Percentiles rank a stretch among this genome's conserved stretches.
Conservation (phyloP, 2,888 invertebrate genomes). For the Barypeithes pellucidus region DNA sequence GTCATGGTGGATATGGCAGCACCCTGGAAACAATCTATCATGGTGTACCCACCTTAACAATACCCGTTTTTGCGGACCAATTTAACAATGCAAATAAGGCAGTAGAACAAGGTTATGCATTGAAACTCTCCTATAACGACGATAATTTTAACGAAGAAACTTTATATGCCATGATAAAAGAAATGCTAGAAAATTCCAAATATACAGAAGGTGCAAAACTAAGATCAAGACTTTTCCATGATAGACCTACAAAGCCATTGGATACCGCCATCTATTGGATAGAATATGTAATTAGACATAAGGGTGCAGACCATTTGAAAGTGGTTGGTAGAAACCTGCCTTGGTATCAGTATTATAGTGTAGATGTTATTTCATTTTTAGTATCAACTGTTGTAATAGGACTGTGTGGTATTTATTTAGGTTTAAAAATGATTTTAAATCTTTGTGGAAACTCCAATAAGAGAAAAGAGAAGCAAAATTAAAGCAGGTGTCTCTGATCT, state of each 20-base stretch:
- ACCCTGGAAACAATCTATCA: slow-evolving; percentile 59
- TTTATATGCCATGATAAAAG: slow-evolving; percentile 9
- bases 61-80: slow-evolving; percentile 21
- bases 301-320: slow-evolving; percentile 33
- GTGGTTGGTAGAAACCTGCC: slow-evolving; percentile 4
- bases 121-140: slow-evolving; percentile 66
- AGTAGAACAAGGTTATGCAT: slow-evolving; percentile 20
- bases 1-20: slow-evolving; percentile 72
- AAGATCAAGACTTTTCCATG: slow-evolving; percentile 38
- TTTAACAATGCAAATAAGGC: slow-evolving; percentile 21
- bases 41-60: slow-evolving; percentile 10
- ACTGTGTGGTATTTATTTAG: background rate
- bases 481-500: background rate
- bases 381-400: background rate
- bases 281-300: slow-evolving; percentile 40
- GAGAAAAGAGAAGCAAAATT: background rate
- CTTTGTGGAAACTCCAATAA: background rate
- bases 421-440: background rate
- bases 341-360: slow-evolving; percentile 60
- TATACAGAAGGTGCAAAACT: slow-evolving; percentile 31
- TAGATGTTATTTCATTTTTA: slow-evolving; percentile 58
- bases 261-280: slow-evolving; percentile 46
- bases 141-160: slow-evolving; percentile 23
- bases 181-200: slow-evolving; percentile 22
- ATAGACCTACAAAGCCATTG: slow-evolving; percentile 40